Evolutionary conservation across 2,888 invertebrate species (phyloP).

Genomic region (Spatulosminthurus flaviceps): DNA sequence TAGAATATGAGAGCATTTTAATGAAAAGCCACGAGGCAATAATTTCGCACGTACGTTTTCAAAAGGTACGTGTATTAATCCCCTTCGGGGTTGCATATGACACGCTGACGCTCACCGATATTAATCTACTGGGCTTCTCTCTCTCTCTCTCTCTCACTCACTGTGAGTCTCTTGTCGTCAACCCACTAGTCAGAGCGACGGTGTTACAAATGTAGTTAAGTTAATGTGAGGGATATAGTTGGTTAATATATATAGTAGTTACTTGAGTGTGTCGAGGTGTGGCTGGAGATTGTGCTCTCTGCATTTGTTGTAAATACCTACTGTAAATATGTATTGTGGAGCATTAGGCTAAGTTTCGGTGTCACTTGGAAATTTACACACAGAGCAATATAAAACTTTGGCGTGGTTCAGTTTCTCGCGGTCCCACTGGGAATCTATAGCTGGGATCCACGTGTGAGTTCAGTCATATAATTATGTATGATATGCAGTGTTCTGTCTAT

Average conservation of each 20-base stretch:
- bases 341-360: too few species aligned
- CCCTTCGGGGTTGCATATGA: slow-evolving; percentile 55
- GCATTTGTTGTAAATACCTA: slow-evolving; percentile 4
- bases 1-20: slow-evolving; percentile 53
- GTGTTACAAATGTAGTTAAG: neutral
- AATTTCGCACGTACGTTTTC: slow-evolving; percentile 60
- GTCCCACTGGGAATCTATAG: too few species aligned
- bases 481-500: too few species aligned
- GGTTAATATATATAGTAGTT: too few species aligned
- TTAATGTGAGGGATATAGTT: too few species aligned
- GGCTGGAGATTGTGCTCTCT: slow-evolving; percentile 1
- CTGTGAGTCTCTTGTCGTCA: slow-evolving; percentile 34
- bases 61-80: slow-evolving; percentile 59
- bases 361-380: too few species aligned
- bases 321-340: neutral
- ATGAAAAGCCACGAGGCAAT: slow-evolving; percentile 61
- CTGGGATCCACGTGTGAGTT: too few species aligned
- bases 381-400: too few species aligned
- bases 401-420: too few species aligned
- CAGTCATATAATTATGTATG: too few species aligned
- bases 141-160: slow-evolving; percentile 31
- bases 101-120: slow-evolving; percentile 59
- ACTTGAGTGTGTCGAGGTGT: neutral
- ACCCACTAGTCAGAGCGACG: neutral
- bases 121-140: slow-evolving; percentile 51